Percentiles rank a stretch among this genome's conserved stretches.
Conservation (phyloP, 2,797 vertebrate species). For the Alcedo quadribrachys region DNA sequence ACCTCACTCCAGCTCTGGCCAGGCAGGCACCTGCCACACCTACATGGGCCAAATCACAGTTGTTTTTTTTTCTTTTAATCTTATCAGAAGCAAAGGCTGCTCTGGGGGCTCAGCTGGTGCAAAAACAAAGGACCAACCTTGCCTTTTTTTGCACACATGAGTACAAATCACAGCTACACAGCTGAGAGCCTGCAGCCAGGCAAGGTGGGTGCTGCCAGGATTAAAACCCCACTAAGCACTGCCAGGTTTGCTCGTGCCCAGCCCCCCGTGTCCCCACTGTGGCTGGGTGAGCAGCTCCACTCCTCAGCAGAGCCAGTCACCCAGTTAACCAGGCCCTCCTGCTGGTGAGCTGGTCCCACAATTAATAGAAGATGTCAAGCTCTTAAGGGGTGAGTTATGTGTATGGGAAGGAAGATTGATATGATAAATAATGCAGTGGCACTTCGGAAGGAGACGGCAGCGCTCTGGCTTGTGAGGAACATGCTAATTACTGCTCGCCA, state of each 20-base stretch:
- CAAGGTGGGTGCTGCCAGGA: background rate
- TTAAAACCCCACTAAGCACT: accelerated
- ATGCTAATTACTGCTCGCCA: slow-evolving; percentile 13
- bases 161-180: accelerated
- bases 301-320: background rate
- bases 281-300: accelerated
- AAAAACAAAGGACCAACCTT: slow-evolving; percentile 38
- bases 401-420: background rate
- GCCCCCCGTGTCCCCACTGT: accelerated
- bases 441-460: background rate
- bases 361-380: background rate
- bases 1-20: background rate
- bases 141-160: background rate
- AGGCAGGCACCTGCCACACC: background rate
- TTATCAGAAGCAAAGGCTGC: background rate
- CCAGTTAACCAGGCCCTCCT: accelerated
- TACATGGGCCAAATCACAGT: background rate
- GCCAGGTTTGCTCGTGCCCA: accelerated
- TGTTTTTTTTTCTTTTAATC: background rate
- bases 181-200: background rate
- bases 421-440: slow-evolving; percentile 4
- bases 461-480: background rate
- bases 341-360: background rate
- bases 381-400: background rate
- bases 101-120: background rate